Evolutionary conservation across 2,888 invertebrate species (phyloP).

Genomic region (Dione vanillae): DNA sequence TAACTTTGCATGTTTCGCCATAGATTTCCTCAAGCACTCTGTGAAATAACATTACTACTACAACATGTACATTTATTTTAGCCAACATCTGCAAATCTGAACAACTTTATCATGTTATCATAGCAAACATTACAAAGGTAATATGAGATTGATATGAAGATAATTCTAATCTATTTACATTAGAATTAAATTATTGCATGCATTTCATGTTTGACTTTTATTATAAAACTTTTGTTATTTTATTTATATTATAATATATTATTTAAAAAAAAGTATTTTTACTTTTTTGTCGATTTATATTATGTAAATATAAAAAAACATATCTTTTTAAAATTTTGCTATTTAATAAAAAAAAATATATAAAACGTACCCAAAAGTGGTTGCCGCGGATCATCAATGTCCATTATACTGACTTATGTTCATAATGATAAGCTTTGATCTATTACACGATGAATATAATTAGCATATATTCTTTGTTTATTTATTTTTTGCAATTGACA

Average conservation of each 20-base stretch:
- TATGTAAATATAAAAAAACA: neutral
- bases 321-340: too few species aligned
- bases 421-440: constrained; percentile 41
- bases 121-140: neutral
- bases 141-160: neutral
- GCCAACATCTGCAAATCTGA: neutral
- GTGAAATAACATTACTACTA: neutral
- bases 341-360: too few species aligned
- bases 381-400: constrained; percentile 51
- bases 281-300: too few species aligned
- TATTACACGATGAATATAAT: constrained; percentile 33
- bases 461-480: constrained; percentile 30
- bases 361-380: constrained; percentile 51
- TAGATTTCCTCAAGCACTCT: neutral
- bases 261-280: too few species aligned
- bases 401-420: constrained; percentile 46
- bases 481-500: constrained; percentile 33
- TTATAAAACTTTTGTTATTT: too few species aligned
- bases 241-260: too few species aligned
- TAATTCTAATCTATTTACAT: constrained; percentile 6
- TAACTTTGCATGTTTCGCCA: neutral
- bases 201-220: neutral
- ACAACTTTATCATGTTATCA: neutral
- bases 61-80: neutral
- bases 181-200: neutral